Conservation (phyloP, 2,888 invertebrate species). For the Acleris laterana region DNA sequence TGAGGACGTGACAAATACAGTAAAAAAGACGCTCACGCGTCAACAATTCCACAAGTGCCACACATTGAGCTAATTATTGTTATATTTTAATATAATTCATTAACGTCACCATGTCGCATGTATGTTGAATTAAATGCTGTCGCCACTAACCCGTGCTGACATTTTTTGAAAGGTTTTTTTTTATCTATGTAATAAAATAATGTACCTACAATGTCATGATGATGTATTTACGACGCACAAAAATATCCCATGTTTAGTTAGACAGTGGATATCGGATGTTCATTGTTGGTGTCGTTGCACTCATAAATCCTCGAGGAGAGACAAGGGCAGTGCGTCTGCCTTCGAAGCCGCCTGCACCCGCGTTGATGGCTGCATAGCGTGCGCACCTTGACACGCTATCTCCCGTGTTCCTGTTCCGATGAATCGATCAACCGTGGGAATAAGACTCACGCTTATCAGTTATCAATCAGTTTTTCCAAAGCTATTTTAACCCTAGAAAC, state of each 20-base stretch:
- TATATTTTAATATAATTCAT: constrained; percentile 42
- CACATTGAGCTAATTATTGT: constrained; percentile 60
- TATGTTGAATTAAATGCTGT: not conserved
- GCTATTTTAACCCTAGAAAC: no score
- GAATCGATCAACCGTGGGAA: constrained; percentile 42
- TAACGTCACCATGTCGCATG: constrained; percentile 20
- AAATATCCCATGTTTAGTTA: not conserved
- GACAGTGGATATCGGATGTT: constrained; percentile 27
- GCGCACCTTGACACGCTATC: constrained; percentile 62
- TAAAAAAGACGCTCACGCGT: constrained; percentile 11
- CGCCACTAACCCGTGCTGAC: not conserved
- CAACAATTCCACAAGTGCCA: constrained; percentile 48
- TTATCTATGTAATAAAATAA: no score
- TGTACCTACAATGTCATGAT: no score
- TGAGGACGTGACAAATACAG: constrained; percentile 33
- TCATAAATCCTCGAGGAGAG: constrained; percentile 57
- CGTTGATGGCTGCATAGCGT: constrained; percentile 53
- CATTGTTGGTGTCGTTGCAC: constrained; percentile 62
- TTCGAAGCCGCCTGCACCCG: constrained; percentile 23
- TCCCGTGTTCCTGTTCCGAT: constrained; percentile 44
- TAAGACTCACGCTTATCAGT: constrained; percentile 24
- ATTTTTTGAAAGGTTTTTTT: no score
- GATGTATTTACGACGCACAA: no score
- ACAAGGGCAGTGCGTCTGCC: constrained; percentile 63
- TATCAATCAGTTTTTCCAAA: no score